These are phyloP conservation scores for Netelia melanura DNA, from an alignment of 2,888 invertebrate species.

Conservation along the genomic window DNA sequence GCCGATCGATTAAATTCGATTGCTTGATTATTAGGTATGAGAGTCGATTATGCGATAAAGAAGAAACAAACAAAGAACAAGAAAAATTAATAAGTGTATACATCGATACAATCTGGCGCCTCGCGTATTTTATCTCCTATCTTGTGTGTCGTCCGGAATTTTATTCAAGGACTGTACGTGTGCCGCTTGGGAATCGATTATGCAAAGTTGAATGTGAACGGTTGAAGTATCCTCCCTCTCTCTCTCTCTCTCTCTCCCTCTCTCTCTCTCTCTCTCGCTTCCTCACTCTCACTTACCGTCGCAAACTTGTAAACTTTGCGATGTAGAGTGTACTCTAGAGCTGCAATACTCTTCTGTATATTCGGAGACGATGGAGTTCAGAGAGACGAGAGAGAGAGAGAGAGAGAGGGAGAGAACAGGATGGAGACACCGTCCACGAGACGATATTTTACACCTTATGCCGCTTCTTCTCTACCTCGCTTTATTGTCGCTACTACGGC, in stretches of 20 bases:
- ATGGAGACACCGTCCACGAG: background rate
- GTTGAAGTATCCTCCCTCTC: background rate
- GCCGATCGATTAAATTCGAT: slow-evolving; percentile 12
- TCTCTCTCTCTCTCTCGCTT: slow-evolving; percentile 12
- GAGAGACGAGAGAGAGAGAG: background rate
- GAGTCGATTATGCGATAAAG: background rate
- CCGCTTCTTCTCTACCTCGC: slow-evolving; percentile 3
- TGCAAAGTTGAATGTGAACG: slow-evolving; percentile 61
- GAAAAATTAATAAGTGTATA: background rate
- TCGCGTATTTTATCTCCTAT: background rate
- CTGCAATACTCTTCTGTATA: slow-evolving; percentile 10
- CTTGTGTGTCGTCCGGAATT: slow-evolving; percentile 14
- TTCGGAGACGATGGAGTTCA: background rate
- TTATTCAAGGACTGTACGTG: slow-evolving; percentile 55
- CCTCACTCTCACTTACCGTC: slow-evolving; percentile 15
- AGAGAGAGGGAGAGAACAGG: background rate
- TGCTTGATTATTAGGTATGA: slow-evolving; percentile 21
- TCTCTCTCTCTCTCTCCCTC: too few species aligned
- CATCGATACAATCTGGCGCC: background rate
- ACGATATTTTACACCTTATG: slow-evolving; percentile 44
- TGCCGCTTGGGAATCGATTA: slow-evolving; percentile 56
- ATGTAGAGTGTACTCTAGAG: background rate
- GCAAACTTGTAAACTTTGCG: slow-evolving; percentile 25
- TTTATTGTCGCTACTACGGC: slow-evolving; percentile 33
- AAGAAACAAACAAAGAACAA: background rate